Base-by-base conservation (phyloP, 2,797 vertebrate genomes). In the Myripristis jacobus region DNA sequence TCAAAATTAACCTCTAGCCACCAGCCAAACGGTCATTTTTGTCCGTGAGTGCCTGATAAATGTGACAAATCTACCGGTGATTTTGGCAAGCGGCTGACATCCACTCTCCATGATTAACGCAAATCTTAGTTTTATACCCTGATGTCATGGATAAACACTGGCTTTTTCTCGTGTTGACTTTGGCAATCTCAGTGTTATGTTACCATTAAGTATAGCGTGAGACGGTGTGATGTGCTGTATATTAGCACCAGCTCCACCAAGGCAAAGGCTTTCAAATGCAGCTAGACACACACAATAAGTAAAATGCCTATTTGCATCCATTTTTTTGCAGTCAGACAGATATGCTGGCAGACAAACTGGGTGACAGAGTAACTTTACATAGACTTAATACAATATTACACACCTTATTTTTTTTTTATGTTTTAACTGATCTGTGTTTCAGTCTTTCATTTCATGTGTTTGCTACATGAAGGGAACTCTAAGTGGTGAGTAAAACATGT, bases 31-130 rank as follows among this genome's bases (percentile, higher is more conserved):
- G 55, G 61, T 43, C 65, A 73, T 52, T 57, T 62, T 62, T 44
- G 27, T n/a, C 51, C 70, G 15, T 46, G 59, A 70, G 56, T 70
- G 73, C 38, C 22, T 44, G 22, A 69, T 72, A 68, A 65, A 34
- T 38, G 31, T 24, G 62, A 65, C 48, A 43, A 12, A 43, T 65
- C 22, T 27, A 75, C 78, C 43, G 56, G 62, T 1, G 0, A 64
- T 46, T 79, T 68, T 86, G 73, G 72, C 60, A 74, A 71, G 66
- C 38, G 68, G 55, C 47, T 80, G 79, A 85, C 67, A 77, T 58
- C 62, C 38, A 80, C 66, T 71, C 27, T 57, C 51, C 50, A 75
- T 87, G 84, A 89, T 87, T 83, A 81, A 87, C 48, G 75, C 21
- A 52, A 61, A 44, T 68, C 53, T 69, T 60, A 66, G 41, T 53